These are phyloP conservation scores for Willisornis vidua DNA, from an alignment of 2,113 vertebrate species.

Conservation along the genomic window DNA sequence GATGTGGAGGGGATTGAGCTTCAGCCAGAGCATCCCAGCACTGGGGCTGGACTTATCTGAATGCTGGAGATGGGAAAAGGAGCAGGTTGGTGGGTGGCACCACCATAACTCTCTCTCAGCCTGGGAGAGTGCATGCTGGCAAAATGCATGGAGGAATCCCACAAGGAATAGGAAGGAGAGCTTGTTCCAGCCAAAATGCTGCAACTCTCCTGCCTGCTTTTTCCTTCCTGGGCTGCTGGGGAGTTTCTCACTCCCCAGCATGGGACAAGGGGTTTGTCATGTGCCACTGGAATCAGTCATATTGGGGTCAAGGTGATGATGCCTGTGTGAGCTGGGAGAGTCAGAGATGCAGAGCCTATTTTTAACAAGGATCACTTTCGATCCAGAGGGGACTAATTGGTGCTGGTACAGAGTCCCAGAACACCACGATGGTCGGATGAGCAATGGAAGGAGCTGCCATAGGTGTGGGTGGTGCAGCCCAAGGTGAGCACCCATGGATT, in stretches of 20 bases:
- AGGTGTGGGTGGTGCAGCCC: neutral
- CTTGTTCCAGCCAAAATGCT: neutral
- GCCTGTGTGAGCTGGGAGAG: fast-evolving
- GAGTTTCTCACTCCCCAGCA: fast-evolving
- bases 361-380: neutral
- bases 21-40: neutral
- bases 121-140: fast-evolving
- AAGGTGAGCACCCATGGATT: fast-evolving
- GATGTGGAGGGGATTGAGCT: neutral
- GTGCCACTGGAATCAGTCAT: neutral
- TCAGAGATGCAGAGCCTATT: neutral
- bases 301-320: neutral
- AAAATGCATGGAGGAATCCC: fast-evolving
- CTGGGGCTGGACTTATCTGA: neutral
- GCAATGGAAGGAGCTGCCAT: neutral
- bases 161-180: neutral
- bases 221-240: neutral
- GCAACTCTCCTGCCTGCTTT: fast-evolving
- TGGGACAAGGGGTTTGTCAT: neutral
- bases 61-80: neutral
- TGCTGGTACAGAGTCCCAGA: neutral
- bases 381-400: neutral
- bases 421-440: fast-evolving
- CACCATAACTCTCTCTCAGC: fast-evolving
- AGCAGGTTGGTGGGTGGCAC: neutral